Evolutionary conservation across 2,113 vertebrate species (phyloP).

Genomic region (Accipiter virgatus): DNA sequence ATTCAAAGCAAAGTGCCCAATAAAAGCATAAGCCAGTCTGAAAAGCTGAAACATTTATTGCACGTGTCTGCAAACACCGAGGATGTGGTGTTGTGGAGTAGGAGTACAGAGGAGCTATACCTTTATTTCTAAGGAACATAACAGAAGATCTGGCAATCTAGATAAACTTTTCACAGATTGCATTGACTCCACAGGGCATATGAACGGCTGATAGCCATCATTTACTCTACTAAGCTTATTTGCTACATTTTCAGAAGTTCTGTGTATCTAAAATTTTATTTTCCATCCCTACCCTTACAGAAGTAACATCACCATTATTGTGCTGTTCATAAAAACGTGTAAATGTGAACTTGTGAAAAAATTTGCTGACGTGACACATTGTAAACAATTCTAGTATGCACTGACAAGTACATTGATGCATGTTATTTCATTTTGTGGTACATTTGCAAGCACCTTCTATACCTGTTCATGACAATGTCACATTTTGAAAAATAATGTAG

Average conservation of each 20-base stretch:
- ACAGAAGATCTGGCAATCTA: constrained; percentile 33
- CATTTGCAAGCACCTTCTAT: neutral
- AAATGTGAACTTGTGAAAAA: neutral
- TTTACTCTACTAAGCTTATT: constrained; percentile 9
- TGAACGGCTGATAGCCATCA: constrained; percentile 4
- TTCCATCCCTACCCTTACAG: neutral
- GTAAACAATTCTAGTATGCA: neutral
- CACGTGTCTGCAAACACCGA: neutral
- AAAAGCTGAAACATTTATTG: neutral
- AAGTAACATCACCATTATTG: constrained; percentile 24
- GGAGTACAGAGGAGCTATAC: neutral
- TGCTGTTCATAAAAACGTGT: neutral
- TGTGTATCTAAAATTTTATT: constrained; percentile 27
- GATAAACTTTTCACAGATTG: constrained; percentile 45
- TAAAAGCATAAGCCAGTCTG: neutral
- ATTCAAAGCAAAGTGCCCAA: neutral
- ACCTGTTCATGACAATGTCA: neutral
- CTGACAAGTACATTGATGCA: neutral
- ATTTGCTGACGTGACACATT: neutral
- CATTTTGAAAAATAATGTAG: neutral
- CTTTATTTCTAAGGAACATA: constrained; percentile 30
- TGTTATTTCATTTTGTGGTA: neutral
- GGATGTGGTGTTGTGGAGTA: neutral
- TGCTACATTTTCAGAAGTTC: neutral
- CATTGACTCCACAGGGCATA: neutral